Evolutionary conservation across 2,888 invertebrate genomes (phyloP), one percentile per base, ranked within the genome.

Genomic region (Ophioninae sp.): DNA sequence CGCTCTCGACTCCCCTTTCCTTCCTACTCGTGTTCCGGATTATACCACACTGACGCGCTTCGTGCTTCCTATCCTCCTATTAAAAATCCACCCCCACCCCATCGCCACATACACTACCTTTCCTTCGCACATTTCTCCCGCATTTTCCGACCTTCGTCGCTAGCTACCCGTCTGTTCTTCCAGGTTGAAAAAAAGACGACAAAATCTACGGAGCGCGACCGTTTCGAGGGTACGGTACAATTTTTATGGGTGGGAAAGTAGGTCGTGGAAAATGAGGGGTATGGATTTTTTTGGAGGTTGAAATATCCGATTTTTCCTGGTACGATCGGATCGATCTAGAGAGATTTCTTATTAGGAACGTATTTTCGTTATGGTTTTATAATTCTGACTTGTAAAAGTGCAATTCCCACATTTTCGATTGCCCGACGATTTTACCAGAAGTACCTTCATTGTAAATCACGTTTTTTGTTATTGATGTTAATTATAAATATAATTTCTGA

Each of bases 1-100:
- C 84, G 37, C 59, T 74, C 83, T 74, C 85, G 75, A 79, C 82
- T 83, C 77, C 82, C 82, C 69, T 82, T 78, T 85, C 75, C 82
- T 83, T 79, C 79, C 77, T 84, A 82, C 81, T 84, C 84, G 81
- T 64, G 73, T 68, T 76, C 67, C 73, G 65, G 81, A 59, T 81
- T 78, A 81, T 73, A 59, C 73, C 37, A 81, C 67, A 30, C 72
- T 72, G 67, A 73, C 79, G 65, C 63, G 67, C 23, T 51, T 51
- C 37, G 23, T 86, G 61, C 74, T 72, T 56, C 30, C 58, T 58
- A 69, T 80, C 72, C 64, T 81, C 68, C 68, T 77, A 20, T 73
- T 80, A n/a, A 67, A 39, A 39, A 79, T 39, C 58, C 79, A 64
- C 13, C 58, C 58, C 23, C n/a, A 17, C 8, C 56, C 20, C 44